A percentile compares a stretch with the other conserved stretches of the same genome.
phyloP scores from a whole-genome alignment of 2,888 invertebrate genomes.

The Aphelenchoides bicaudatus region DNA sequence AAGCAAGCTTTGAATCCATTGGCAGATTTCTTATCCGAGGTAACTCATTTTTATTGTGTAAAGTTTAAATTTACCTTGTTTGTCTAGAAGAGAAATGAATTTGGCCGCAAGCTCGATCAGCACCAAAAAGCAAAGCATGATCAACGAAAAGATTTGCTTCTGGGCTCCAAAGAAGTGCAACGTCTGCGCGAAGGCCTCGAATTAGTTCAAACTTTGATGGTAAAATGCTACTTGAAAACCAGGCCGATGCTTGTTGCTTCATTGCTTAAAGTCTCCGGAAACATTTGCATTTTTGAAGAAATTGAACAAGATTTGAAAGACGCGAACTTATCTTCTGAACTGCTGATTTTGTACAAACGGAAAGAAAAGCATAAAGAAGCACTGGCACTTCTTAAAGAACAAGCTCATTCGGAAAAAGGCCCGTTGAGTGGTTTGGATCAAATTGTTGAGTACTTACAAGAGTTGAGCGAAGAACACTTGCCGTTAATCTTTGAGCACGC shows the following conservation, averaged over 20 bases:
- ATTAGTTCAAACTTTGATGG: constrained; percentile 90
- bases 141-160: constrained; percentile 21
- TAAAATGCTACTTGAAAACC: constrained; percentile 93
- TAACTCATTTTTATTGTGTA: constrained; percentile 46
- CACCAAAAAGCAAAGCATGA: constrained; percentile 28
- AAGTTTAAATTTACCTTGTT: constrained; percentile 12
- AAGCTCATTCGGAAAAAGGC: constrained; percentile 69
- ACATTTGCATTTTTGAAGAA: constrained; percentile 88
- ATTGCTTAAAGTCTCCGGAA: constrained; percentile 74
- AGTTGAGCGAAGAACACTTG: constrained; percentile 76
- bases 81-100: constrained; percentile 57
- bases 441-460: constrained; percentile 85
- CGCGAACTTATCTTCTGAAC: constrained; percentile 67
- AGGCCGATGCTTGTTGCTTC: constrained; percentile 91
- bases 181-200: constrained; percentile 72
- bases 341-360: constrained; percentile 89
- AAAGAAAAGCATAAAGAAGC: constrained; percentile 89
- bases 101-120: constrained; percentile 30
- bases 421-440: constrained; percentile 75
- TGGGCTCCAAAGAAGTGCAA: constrained; percentile 31
- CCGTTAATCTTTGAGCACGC: constrained; percentile 88
- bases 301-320: constrained; percentile 69
- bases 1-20: constrained; percentile 79
- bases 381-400: constrained; percentile 77
- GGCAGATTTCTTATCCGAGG: constrained; percentile 81